Conservation (phyloP, 2,888 invertebrate genomes). For the Micoletzkya japonica region DNA sequence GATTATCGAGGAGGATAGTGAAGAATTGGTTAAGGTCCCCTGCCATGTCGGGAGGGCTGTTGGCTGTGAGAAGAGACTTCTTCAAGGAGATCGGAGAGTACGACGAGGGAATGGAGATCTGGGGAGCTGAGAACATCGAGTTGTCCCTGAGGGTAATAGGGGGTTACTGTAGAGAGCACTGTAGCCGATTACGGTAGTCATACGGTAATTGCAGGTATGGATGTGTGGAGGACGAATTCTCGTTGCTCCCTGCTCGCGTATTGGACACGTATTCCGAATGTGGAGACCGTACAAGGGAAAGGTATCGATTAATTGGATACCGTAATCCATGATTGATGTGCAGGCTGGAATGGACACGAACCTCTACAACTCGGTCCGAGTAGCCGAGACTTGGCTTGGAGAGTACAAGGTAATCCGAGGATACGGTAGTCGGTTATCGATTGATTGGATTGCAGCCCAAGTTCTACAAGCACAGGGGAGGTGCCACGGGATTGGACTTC, state of each 20-base stretch:
- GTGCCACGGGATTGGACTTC: constrained; percentile 65
- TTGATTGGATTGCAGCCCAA: constrained; percentile 21
- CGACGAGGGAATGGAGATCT: constrained; percentile 99
- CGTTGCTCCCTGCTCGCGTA: constrained; percentile 91
- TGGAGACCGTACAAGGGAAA: constrained; percentile 89
- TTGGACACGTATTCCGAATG: constrained; percentile 96
- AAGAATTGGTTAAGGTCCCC: constrained; percentile 73
- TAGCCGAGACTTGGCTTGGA: constrained; percentile 99
- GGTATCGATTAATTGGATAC: constrained; percentile 71
- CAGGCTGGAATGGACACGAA: constrained; percentile 79
- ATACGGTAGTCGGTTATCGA: neutral
- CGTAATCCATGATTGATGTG: constrained; percentile 68
- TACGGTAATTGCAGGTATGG: constrained; percentile 70
- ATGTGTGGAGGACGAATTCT: constrained; percentile 93
- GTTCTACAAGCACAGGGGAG: constrained; percentile 22
- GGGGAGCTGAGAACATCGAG: constrained; percentile 94
- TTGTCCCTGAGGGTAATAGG: constrained; percentile 83
- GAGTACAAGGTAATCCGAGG: constrained; percentile 87
- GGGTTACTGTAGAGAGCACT: neutral
- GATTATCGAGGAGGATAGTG: too few species aligned
- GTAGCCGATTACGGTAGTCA: neutral
- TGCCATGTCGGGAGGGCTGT: constrained; percentile 94
- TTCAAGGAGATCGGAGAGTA: constrained; percentile 97
- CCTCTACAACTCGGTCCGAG: constrained; percentile 91
- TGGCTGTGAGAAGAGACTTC: constrained; percentile 89